A percentile compares a stretch with the other conserved stretches of the same genome.
Evolutionary conservation across 2,797 vertebrate species (phyloP).

Genomic region (Myotis myotis): DNA sequence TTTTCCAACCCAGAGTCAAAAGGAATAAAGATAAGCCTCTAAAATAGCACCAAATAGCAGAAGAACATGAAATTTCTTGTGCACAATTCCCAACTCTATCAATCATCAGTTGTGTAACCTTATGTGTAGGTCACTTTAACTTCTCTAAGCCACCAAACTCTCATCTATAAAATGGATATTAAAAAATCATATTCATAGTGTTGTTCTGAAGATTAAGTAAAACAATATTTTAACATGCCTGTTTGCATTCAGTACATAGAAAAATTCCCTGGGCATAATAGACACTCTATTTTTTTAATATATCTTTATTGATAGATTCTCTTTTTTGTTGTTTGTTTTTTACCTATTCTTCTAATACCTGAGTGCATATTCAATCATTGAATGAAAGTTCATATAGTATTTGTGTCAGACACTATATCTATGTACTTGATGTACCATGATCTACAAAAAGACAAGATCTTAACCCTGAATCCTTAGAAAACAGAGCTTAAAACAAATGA

Average conservation of each 20-base stretch:
- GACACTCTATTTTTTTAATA: background rate
- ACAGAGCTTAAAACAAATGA: background rate
- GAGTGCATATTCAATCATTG: background rate
- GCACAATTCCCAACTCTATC: constrained; percentile 63
- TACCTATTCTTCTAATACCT: background rate
- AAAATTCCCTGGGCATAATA: background rate
- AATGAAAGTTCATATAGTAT: background rate
- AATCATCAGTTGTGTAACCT: constrained; percentile 47
- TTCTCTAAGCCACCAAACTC: constrained; percentile 31
- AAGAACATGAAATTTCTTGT: constrained; percentile 58
- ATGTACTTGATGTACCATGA: background rate
- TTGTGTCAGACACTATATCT: background rate
- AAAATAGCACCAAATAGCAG: constrained; percentile 54
- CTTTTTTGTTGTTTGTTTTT: background rate
- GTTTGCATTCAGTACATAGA: background rate
- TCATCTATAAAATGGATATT: constrained; percentile 20
- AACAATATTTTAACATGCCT: background rate
- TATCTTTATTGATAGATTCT: too few species aligned
- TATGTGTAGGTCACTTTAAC: constrained; percentile 40
- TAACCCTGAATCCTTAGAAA: background rate
- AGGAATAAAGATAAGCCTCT: constrained; percentile 70
- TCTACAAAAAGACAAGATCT: background rate
- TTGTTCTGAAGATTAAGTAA: constrained; percentile 21
- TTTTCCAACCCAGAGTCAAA: constrained; percentile 58
- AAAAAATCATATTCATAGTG: background rate